Evolutionary conservation across 2,113 vertebrate species (phyloP).

Genomic region (Bothrops jararaca): DNA sequence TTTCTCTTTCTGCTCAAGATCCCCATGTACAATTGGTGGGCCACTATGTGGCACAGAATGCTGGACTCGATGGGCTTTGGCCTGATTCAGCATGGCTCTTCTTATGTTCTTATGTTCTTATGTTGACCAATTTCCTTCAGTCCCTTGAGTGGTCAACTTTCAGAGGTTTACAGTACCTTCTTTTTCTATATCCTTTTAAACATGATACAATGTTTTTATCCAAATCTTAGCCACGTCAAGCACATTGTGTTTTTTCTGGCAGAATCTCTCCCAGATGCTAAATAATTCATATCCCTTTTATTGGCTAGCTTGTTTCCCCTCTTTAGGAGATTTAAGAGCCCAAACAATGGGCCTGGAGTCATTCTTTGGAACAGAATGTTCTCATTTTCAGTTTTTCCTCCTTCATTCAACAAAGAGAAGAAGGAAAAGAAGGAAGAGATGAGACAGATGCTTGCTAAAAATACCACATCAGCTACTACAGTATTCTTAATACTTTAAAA

Average conservation of each 20-base stretch:
- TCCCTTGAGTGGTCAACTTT: too few species aligned
- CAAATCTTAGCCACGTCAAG: neutral
- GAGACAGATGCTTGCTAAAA: neutral
- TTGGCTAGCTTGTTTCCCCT: conserved; percentile 8
- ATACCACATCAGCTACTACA: neutral
- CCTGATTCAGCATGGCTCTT: too few species aligned
- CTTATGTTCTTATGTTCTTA: too few species aligned
- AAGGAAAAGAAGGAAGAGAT: neutral
- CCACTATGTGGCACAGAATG: too few species aligned
- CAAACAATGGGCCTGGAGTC: neutral
- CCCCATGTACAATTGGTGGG: too few species aligned
- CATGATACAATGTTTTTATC: neutral
- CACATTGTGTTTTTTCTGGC: conserved; percentile 1
- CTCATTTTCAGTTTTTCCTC: neutral
- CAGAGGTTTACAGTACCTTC: neutral
- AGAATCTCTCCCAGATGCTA: conserved; percentile 30
- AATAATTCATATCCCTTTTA: neutral
- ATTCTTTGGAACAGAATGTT: conserved; percentile 25
- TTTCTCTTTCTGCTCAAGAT: too few species aligned
- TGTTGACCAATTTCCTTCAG: too few species aligned
- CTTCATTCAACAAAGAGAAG: neutral
- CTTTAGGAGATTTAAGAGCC: conserved; percentile 12
- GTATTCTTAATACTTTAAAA: neutral
- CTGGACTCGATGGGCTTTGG: too few species aligned
- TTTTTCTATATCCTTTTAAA: neutral